Conservation (phyloP, 2,888 invertebrate species). For the Phrixothrix hirtus region DNA sequence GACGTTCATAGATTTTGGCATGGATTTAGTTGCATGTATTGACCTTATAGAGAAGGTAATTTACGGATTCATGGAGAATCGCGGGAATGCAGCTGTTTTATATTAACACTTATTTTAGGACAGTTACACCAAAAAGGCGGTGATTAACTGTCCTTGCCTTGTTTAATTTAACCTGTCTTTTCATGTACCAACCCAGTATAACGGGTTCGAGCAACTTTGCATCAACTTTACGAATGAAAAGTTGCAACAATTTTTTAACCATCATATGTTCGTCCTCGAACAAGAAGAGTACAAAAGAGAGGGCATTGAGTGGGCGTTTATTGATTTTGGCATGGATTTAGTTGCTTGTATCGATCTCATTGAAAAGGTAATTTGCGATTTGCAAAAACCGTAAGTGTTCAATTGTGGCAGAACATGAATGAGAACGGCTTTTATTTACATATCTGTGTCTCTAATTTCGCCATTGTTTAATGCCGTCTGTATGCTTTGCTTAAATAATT, state of each 20-base stretch:
- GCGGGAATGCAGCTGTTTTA: neutral
- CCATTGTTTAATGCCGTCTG: no score
- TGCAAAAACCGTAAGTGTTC: slow-evolving; percentile 18
- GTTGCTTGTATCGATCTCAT: slow-evolving; percentile 80
- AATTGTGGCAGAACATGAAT: slow-evolving; percentile 11
- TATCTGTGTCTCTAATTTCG: neutral
- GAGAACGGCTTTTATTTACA: slow-evolving; percentile 1
- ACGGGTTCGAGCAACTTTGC: slow-evolving; percentile 92
- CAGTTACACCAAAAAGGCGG: slow-evolving; percentile 15
- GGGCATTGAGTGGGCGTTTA: slow-evolving; percentile 91
- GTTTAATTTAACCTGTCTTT: slow-evolving; percentile 35
- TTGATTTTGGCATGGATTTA: slow-evolving; percentile 92
- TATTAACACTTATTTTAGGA: slow-evolving; percentile 2
- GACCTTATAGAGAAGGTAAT: slow-evolving; percentile 95
- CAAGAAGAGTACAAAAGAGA: slow-evolving; percentile 91
- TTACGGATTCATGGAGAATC: slow-evolving; percentile 13
- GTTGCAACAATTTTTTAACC: slow-evolving; percentile 93
- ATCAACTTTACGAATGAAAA: slow-evolving; percentile 95
- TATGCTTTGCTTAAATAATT: slow-evolving; percentile 32
- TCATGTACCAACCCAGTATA: slow-evolving; percentile 66
- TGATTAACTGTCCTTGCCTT: slow-evolving; percentile 23
- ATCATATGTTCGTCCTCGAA: slow-evolving; percentile 92
- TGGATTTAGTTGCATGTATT: slow-evolving; percentile 98
- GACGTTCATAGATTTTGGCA: slow-evolving; percentile 99
- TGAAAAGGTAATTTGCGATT: slow-evolving; percentile 64